Evolutionary conservation across 2,888 invertebrate species (phyloP).

Genomic region (Torymus auratus): DNA sequence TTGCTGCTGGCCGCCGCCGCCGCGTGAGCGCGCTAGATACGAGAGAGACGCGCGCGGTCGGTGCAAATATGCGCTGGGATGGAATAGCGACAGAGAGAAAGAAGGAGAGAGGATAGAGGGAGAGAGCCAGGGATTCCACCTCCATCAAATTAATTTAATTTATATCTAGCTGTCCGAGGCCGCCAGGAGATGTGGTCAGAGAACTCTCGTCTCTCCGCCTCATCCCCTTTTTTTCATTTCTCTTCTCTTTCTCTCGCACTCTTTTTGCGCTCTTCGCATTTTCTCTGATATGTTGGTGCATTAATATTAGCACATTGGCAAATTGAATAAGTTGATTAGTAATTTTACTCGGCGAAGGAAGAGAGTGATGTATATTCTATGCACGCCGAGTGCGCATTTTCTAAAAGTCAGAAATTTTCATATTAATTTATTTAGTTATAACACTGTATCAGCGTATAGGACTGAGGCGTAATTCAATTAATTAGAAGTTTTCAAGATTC

Average conservation of each 20-base stretch:
- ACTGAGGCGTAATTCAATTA: conserved; percentile 18
- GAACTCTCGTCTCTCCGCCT: conserved; percentile 34
- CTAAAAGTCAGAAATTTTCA: conserved; percentile 36
- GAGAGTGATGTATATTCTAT: background rate
- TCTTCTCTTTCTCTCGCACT: conserved; percentile 24
- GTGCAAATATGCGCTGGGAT: conserved; percentile 67
- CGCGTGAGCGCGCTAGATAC: conserved; percentile 62
- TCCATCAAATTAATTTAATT: conserved; percentile 75
- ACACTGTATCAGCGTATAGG: background rate
- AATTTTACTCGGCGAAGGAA: background rate
- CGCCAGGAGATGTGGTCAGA: conserved; percentile 65
- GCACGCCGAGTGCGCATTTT: background rate
- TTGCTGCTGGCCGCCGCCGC: conserved; percentile 39
- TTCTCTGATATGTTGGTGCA: conserved; percentile 13
- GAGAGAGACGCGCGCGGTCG: conserved; percentile 61
- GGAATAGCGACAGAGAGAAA: conserved; percentile 54
- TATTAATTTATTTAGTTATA: conserved; percentile 18
- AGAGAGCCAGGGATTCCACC: conserved; percentile 64
- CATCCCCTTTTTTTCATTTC: conserved; percentile 33
- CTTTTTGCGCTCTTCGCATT: conserved; percentile 15
- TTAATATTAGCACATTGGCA: conserved; percentile 28
- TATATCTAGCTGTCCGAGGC: conserved; percentile 70
- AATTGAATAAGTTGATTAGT: conserved; percentile 38
- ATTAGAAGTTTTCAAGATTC: conserved; percentile 5
- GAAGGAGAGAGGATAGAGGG: conserved; percentile 42